Base-by-base conservation (phyloP, 2,797 vertebrate genomes). In the Melanogrammus aeglefinus region DNA sequence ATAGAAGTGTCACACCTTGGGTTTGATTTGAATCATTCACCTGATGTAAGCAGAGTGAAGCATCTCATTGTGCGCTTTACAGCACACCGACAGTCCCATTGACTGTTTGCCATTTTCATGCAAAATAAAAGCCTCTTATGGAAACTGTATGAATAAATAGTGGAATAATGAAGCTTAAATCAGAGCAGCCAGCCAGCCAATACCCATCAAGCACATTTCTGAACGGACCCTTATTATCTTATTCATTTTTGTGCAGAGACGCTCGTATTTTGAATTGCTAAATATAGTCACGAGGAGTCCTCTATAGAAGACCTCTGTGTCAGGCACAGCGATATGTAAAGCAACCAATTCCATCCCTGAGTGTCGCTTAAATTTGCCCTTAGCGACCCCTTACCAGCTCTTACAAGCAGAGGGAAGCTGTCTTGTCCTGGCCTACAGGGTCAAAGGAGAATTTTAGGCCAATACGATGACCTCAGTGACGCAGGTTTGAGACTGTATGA, bases 91-190 rank as follows among this genome's bases (percentile, higher is more conserved):
- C 87, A 80, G 87, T 88, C 89, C 90, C 82, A 88, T 81, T 82
- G 90, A 90, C 92, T 93, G 91, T 90, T 88, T 87, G 87, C 90
- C 83, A 91, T 93, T 92, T 94, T 91, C 92, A 91, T 91, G 93
- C 94, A 92, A 94, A 92, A 95, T 88, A 94, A 95, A 95, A 95
- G 8, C 85, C 94, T 95, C 94, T 90, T 87, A 85, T 92, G 95
- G 94, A 95, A 94, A 94, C 95, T 93, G 92, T 94, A 95, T 94
- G 94, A 95, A 94, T 92, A 92, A 94, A 94, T 89, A 83, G 91
- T 85, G 83, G 88, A 83, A 90, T 91, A 93, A 94, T 91, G 92
- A 85, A 85, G 84, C 87, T 87, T 90, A 90, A 71, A 88, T 89
- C 73, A 75, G 36, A 75, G 12, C 69, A 33, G 47, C 69, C 3